Conservation (phyloP, 2,888 invertebrate genomes). For the Polyploca ridens region DNA sequence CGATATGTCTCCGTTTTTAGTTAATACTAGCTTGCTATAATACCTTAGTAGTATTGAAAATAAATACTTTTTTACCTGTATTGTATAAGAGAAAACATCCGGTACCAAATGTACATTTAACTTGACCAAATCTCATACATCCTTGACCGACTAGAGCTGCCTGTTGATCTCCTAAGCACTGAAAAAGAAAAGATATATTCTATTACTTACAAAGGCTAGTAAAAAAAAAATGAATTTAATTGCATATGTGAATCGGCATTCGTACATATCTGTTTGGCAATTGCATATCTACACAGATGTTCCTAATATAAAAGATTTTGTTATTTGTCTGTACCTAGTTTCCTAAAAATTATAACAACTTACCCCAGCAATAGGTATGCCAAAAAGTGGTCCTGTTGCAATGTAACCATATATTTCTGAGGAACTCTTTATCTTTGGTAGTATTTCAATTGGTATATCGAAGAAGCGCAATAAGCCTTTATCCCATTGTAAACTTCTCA, state of each 20-base stretch:
- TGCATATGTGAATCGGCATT: no score
- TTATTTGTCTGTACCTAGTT: not conserved
- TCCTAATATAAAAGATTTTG: not conserved
- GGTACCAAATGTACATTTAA: constrained; percentile 97
- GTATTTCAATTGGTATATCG: constrained; percentile 91
- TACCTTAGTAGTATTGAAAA: no score
- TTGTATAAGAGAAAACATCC: constrained; percentile 98
- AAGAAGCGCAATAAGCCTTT: constrained; percentile 94
- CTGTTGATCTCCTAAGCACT: constrained; percentile 98
- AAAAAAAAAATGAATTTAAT: no score
- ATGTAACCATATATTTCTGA: constrained; percentile 96
- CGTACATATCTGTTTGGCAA: no score
- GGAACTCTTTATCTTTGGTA: constrained; percentile 95
- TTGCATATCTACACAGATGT: no score
- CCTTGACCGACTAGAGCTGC: constrained; percentile 96
- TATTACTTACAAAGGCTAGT: not conserved
- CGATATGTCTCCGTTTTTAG: no score
- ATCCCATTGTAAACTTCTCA: constrained; percentile 95
- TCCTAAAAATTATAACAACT: constrained; percentile 44
- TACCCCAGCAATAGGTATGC: constrained; percentile 95
- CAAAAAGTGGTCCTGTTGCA: constrained; percentile 88
- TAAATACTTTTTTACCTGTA: constrained; percentile 86
- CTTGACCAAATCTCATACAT: constrained; percentile 94
- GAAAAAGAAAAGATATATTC: constrained; percentile 36
- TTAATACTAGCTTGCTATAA: no score